Base-by-base conservation (phyloP, 2,113 vertebrate genomes). In the human (Homo sapiens) region DNA sequence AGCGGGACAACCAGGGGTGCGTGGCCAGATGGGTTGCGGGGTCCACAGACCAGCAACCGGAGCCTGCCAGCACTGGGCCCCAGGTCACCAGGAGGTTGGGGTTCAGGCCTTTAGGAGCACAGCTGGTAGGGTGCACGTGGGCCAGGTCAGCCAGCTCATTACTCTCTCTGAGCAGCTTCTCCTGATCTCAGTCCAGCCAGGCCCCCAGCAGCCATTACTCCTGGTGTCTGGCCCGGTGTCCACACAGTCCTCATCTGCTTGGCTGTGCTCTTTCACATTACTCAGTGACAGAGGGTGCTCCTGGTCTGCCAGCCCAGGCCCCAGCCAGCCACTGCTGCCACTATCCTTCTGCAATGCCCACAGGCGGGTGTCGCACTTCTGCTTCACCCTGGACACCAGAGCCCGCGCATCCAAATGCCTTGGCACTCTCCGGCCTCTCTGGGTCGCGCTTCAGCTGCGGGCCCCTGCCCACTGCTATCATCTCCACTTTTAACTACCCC, bases 71-170 rank as follows among this genome's bases (percentile, higher is more conserved):
- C 0, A 98, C 73, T 0, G 99, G 98, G 25, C 99, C 99, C 68
- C 99, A 99, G 0, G 99, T 99, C 97, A 99, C 99, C 99, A 99
- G 99, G 35, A 99, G 99, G 98, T 99, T 99, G 89, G 99, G 99
- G 98, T 99, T 99, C 98, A 99, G 98, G 93, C 99, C 98, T 0
- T 99, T 99, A 0, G 99, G 97, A 43, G 99, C 98, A 1, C 99
- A 98, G 94, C 99, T 97, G 0, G 99, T 96, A 0, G 99, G 99
- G 96, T 99, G 99, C 93, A 99, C 99, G 82, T 99, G 99, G 64
- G 99, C 99, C 93, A 99, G 99, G 94, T 99, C 99, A 0, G 99
- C 98, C 98, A 99, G 98, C 97, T 99, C 99, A 98, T 99, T 99
- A 97, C 99, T 99, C 97, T 99, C 99, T 98, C 99, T 99, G 98